A percentile compares a stretch with the other conserved stretches of the same genome.
phyloP scores from a whole-genome alignment of 2,797 vertebrate genomes.

The Halcyon badia region DNA sequence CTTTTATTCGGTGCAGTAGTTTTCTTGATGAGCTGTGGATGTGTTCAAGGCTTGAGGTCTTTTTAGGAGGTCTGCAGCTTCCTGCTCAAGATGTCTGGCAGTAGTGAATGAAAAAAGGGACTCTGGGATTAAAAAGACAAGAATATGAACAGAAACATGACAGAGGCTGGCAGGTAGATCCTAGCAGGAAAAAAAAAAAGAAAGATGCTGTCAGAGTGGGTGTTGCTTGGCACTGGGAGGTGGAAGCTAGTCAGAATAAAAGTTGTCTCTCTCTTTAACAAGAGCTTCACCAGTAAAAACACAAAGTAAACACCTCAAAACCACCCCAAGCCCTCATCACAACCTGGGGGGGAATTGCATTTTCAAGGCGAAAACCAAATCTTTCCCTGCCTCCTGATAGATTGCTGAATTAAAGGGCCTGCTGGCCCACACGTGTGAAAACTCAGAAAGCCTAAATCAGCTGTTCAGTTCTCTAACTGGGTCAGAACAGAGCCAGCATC shows the following conservation, averaged over 20 bases:
- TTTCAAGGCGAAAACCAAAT: neutral
- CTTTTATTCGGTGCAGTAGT: neutral
- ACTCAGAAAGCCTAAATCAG: conserved; percentile 18
- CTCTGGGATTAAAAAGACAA: neutral
- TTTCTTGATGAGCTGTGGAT: neutral
- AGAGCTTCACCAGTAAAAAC: neutral
- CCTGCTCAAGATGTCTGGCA: neutral
- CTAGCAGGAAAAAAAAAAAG: neutral
- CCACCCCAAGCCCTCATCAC: neutral
- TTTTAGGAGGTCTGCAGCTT: neutral
- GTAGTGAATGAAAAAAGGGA: neutral
- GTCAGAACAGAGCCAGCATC: neutral
- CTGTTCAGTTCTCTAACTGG: neutral
- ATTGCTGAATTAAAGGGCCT: conserved; percentile 12
- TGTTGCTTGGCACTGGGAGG: neutral
- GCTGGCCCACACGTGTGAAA: neutral
- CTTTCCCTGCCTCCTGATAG: neutral
- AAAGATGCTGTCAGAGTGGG: conserved; percentile 10
- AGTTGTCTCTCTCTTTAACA: neutral
- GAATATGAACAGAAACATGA: conserved; percentile 21
- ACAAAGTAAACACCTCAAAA: conserved; percentile 17
- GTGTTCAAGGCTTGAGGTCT: neutral
- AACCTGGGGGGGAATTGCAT: neutral
- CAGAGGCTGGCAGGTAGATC: conserved; percentile 26
- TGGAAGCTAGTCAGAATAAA: conserved; percentile 16